Base-by-base conservation (phyloP, 1,140 invertebrate species). In the Sycophaga agraensis region DNA sequence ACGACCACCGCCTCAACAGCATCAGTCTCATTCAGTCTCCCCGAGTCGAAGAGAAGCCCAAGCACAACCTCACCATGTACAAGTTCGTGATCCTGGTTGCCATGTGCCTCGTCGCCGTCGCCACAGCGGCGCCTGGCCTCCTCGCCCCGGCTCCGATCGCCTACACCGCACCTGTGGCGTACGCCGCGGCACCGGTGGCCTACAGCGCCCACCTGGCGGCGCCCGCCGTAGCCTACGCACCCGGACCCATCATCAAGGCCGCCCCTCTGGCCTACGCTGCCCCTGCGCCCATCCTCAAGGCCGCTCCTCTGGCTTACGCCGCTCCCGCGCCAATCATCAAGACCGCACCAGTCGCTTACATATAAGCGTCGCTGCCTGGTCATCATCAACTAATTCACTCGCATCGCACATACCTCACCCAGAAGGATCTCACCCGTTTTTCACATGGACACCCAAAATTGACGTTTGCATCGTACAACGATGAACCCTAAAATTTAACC, bases 231-330 rank as follows among this genome's bases (percentile, higher is more conserved):
- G 43, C 55, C 1, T 43, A 43, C 1, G 56, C 56, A 3, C 45
- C 56, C 2, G 56, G 34, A 1, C 45, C 45, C 7, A 58, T 58
- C 34, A 17, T 58, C 56, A 58, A 49, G 35, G 21, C 56, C 5
- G 45, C 22, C 8, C 45, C 56, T 8, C n/a, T 59, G 35, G 31
- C 51, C 21, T 54, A 40, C 37, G 51, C 51, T 4, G 56, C 45
- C 17, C 31, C 42, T 2, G 34, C 43, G 1, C 34, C 45, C 34
- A 39, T 58, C 19, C 0, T 58, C 31, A 58, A 58, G 21, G 21
- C 55, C 3, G 53, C 53, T 2, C 55, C 55, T 12, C n/a, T 58
- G 9, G 43, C 43, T 6, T 48, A 35, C 12, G 17, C 19, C 14
- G 43, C 19, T 5, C 43, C 19, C 16, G 56, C 45, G 0, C 46